Base-by-base conservation (phyloP, 1,140 invertebrate genomes). In the Sycophaga agraensis region DNA sequence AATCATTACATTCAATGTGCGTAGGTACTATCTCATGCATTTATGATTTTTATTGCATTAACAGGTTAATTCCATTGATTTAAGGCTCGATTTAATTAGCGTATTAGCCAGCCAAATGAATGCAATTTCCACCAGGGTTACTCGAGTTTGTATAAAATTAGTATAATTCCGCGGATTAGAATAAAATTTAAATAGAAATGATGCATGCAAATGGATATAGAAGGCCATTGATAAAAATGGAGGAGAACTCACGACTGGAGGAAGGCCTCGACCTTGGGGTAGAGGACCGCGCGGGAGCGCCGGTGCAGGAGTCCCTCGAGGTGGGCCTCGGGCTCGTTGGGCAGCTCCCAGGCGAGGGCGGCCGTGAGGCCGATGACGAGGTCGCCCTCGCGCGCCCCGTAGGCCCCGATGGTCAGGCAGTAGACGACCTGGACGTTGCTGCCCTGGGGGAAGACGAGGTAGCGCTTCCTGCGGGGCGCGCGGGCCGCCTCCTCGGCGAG, bases 381-480 rank as follows among this genome's bases (percentile, higher is more conserved):
- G 49, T 81, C 75, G 16, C 66, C 70, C 21, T 71, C 63, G 14
- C 24, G 45, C 51, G 68, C 70, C 7, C 69, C 72, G 59, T 76
- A 75, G 45, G 77, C 73, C 65, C 77, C 78, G 40, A 76, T 71
- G 9, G 80, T 80, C 63, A 82, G 65, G 61, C 81, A 82, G 67
- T 76, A 81, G 39, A 82, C 81, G 60, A 82, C 46, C 80, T 80
- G 78, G 49, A 82, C 72, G 61, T 82, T 82, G 58, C 80, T 82
- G 7, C 80, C 80, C 65, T 79, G 68, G 0, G 80, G 80, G 57
- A 81, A 82, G 35, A 79, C 53, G 9, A 82, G 65, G 60, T 78
- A 79, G n/a, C 71, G 71, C 53, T 64, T 64, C 1, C 5, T 19
- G 16, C 54, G 53, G 14, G n/a, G n/a, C n/a, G 19, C 42, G 8